Conservation (phyloP, 2,888 invertebrate species). For the Mechanitis mazaeus region DNA sequence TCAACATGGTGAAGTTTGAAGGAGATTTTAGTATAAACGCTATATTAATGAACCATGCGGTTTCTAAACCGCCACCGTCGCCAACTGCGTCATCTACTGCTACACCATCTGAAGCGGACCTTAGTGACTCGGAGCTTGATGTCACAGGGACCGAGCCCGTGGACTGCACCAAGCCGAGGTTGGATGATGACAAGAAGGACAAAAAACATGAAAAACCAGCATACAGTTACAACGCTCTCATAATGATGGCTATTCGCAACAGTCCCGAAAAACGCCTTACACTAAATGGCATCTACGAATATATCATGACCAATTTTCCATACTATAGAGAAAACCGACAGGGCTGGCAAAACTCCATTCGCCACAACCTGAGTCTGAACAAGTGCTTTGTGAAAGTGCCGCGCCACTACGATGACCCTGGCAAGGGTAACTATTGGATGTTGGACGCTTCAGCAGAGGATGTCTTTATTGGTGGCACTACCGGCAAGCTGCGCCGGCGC, state of each 20-base stretch:
- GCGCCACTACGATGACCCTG: conserved; percentile 98
- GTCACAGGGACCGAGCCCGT: conserved; percentile 86
- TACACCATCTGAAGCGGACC: conserved; percentile 59
- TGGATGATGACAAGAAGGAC: conserved; percentile 55
- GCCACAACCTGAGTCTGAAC: conserved; percentile 97
- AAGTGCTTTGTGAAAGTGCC: conserved; percentile 99
- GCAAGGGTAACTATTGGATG: conserved; percentile 99
- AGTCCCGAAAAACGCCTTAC: conserved; percentile 96
- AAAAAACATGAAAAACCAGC: conserved; percentile 95
- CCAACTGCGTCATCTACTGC: conserved; percentile 63
- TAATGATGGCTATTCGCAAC: conserved; percentile 99
- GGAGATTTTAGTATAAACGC: conserved; percentile 90
- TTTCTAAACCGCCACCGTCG: conserved; percentile 60
- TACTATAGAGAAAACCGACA: conserved; percentile 98
- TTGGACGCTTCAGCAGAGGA: conserved; percentile 98
- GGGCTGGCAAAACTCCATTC: conserved; percentile 99
- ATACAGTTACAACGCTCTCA: conserved; percentile 98
- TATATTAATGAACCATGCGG: conserved; percentile 80
- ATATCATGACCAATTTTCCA: conserved; percentile 98
- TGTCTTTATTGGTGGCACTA: conserved; percentile 98
- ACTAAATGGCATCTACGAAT: conserved; percentile 98
- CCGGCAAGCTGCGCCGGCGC: conserved; percentile 92
- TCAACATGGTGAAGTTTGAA: conserved; percentile 73
- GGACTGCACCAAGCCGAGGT: conserved; percentile 79
- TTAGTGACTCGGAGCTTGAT: conserved; percentile 83